Evolutionary conservation across 1,140 invertebrate genomes (phyloP), one percentile per base, ranked within the genome.

Genomic region (Orchesella cincta): DNA sequence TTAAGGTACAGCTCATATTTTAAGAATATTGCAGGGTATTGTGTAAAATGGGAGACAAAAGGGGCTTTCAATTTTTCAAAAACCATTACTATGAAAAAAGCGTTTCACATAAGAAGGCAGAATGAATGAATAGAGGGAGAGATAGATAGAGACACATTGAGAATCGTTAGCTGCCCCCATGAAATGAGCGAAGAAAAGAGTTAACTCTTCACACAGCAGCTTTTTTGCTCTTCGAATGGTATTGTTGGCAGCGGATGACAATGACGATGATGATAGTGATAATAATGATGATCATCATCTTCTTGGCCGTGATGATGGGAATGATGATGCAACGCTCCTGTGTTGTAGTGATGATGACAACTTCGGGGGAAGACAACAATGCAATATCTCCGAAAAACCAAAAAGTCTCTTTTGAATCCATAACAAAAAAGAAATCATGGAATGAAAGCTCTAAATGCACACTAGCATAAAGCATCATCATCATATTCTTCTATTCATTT

Each of bases 391-490:
- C 23, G 8, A 67, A 67, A 29, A 67, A 67, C 8, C 29, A 67
- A 67, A 67, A 67, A 67, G 28, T 67, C 33, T 67, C 62, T 31
- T 31, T 33, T 67, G 28, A 67, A 67, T 67, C 12, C 31, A 67
- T 23, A 67, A 67, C 62, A 67, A 67, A 67, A 57, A 67, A 31
- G 26, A 62, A 62, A 33, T 46, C 8, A 46, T 8, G 12, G 62
- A 67, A 46, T 46, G 39, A 67, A 67, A 67, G 62, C 62, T 67
- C 33, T 67, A 23, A 67, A 67, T 67, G 31, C 31, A 33, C 23
- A 23, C 26, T 67, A 29, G 62, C 31, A 67, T n/a, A 57, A 57
- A 67, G 31, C 62, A 67, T 31, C 28, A 67, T 8, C 8, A 46
- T 46, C 8, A 46, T 46, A 46, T 46, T 46, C n/a, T n/a, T n/a